These are phyloP conservation scores for Dasysyrphus tricinctus DNA, from an alignment of 2,888 invertebrate genomes.

Conservation along the genomic window DNA sequence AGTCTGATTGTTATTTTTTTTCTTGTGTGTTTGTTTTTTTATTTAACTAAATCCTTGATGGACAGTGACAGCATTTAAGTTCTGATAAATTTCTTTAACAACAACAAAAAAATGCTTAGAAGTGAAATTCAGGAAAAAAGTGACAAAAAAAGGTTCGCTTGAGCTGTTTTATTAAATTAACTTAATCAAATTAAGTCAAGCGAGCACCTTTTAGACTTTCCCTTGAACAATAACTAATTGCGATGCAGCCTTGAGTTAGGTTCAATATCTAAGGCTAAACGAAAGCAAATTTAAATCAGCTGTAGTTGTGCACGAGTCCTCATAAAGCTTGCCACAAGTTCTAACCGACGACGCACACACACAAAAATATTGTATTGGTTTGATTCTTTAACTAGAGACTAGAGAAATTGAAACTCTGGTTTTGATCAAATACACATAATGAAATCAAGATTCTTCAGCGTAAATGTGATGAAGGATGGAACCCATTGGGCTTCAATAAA, in stretches of 20 bases:
- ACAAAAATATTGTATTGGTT: too few relatives aligned
- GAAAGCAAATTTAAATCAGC: background rate
- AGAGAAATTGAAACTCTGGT: too few relatives aligned
- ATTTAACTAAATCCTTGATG: too few relatives aligned
- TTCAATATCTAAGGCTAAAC: background rate
- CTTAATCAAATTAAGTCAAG: slow-evolving; percentile 33
- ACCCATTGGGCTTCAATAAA: too few relatives aligned
- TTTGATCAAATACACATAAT: too few relatives aligned
- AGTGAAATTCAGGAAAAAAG: background rate
- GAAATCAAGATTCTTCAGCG: too few relatives aligned
- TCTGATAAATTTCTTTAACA: background rate
- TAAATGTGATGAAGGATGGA: too few relatives aligned
- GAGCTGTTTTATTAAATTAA: slow-evolving; percentile 43
- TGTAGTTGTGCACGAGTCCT: background rate
- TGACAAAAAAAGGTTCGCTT: slow-evolving; percentile 8
- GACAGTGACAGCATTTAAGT: background rate
- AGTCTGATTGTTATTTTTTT: too few relatives aligned
- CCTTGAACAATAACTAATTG: background rate
- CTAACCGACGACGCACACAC: background rate
- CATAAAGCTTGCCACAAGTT: background rate
- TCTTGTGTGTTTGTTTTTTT: too few relatives aligned
- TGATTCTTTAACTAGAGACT: too few relatives aligned
- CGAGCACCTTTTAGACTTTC: background rate
- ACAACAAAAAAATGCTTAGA: background rate
- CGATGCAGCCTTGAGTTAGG: background rate